Percentiles rank a stretch among this genome's conserved stretches.
These are phyloP conservation scores for Strongylocentrotus purpuratus DNA, from an alignment of 35 echinoderm and acorn worm species.

Conservation along the genomic window DNA sequence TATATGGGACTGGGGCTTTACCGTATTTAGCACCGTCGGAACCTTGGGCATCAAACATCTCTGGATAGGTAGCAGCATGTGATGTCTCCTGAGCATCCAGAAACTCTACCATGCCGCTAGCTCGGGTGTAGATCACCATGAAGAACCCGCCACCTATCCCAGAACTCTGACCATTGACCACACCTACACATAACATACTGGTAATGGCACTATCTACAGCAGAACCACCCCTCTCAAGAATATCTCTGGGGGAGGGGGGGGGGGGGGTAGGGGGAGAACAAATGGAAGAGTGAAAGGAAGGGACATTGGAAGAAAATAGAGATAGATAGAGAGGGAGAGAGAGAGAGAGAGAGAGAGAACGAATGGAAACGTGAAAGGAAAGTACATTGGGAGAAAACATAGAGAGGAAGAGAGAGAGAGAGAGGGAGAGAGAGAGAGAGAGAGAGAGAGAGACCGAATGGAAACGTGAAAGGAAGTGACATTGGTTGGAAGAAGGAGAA, in stretches of 20 bases:
- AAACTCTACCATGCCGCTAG: background rate
- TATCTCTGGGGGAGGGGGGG: slow-evolving; percentile 6
- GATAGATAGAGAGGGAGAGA: too few relatives aligned
- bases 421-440: too few relatives aligned
- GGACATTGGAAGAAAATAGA: background rate
- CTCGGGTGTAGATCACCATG: slow-evolving; percentile 63
- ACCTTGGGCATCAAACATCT: slow-evolving; percentile 51
- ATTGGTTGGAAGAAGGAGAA: too few relatives aligned
- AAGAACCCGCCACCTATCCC: slow-evolving; percentile 72
- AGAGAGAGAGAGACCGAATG: too few relatives aligned
- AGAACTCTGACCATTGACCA: slow-evolving; percentile 64
- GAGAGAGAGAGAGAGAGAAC: too few relatives aligned
- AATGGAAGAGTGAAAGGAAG: background rate
- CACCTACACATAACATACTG: slow-evolving; percentile 62
- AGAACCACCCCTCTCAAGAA: slow-evolving; percentile 59
- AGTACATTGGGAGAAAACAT: background rate
- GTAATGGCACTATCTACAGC: slow-evolving; percentile 77
- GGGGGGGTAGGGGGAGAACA: too few relatives aligned
- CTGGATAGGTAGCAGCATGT: slow-evolving; percentile 23
- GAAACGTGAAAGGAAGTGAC: too few relatives aligned
- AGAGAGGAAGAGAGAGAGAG: background rate
- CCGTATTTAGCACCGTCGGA: slow-evolving; percentile 50
- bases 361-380: background rate
- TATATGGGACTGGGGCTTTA: too few relatives aligned
- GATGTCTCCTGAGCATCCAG: slow-evolving; percentile 59